phyloP scores from a whole-genome alignment of 2,113 vertebrate genomes.

The Tichodroma muraria region DNA sequence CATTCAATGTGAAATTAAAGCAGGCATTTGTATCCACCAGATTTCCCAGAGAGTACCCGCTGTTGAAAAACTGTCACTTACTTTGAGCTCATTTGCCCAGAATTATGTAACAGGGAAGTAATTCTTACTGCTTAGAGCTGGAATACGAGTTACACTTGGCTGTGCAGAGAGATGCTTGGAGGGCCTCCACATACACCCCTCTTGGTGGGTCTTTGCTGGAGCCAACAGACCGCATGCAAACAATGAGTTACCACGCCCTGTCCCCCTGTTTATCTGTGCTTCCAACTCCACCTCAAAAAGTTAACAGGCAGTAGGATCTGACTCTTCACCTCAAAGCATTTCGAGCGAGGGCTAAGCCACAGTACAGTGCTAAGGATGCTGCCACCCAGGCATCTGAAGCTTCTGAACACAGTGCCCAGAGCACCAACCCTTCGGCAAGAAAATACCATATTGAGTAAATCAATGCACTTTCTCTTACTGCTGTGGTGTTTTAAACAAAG shows the following conservation, averaged over 20 bases:
- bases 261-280: neutral
- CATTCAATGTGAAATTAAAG: neutral
- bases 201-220: neutral
- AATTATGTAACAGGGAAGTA: neutral
- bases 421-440: neutral
- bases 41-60: neutral
- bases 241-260: rapidly evolving
- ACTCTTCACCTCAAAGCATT: neutral
- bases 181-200: neutral
- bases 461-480: neutral
- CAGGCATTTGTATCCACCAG: neutral
- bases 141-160: neutral
- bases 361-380: neutral
- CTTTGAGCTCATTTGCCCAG: neutral
- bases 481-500: neutral
- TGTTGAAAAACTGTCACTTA: neutral
- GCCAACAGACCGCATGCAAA: neutral
- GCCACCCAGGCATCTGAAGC: neutral
- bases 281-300: neutral
- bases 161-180: neutral
- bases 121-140: neutral
- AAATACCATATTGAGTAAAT: neutral
- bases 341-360: rapidly evolving
- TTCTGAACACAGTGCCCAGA: neutral
- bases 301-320: neutral